phyloP scores from a whole-genome alignment of 30 jellyfish, hydroid and myxozoan species.

The Cassiopea xamachana region DNA sequence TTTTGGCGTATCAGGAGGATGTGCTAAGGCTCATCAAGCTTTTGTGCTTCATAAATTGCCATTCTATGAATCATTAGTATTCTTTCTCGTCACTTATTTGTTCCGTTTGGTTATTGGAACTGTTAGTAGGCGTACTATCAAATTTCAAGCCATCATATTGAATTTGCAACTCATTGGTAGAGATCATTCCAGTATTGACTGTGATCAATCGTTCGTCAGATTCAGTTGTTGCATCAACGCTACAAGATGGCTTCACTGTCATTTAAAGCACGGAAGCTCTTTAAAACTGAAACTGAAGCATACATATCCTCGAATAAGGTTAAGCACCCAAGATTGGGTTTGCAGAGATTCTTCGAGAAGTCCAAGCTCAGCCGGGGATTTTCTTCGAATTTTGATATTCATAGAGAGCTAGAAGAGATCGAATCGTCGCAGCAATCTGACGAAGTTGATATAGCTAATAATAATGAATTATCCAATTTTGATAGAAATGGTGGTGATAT shows the following conservation, averaged over 20 bases:
- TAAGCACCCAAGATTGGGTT: slow-evolving; percentile 17
- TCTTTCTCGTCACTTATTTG: too few species aligned
- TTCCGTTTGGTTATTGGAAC: too few species aligned
- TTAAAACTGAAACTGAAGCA: not conserved
- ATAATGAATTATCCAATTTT: not conserved
- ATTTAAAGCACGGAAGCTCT: not conserved
- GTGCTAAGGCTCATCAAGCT: not conserved
- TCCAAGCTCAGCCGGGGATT: slow-evolving; percentile 51
- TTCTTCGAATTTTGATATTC: slow-evolving; percentile 43
- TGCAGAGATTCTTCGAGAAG: slow-evolving; percentile 21
- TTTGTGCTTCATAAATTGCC: not conserved
- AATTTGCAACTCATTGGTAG: too few species aligned
- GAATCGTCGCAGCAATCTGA: not conserved
- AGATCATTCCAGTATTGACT: too few species aligned
- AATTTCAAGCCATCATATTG: too few species aligned
- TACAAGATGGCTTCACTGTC: slow-evolving; percentile 6
- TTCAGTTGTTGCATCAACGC: not conserved
- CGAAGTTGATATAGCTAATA: not conserved
- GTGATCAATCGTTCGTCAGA: not conserved
- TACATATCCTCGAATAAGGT: not conserved
- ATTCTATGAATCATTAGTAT: too few species aligned
- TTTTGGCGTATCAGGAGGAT: not conserved
- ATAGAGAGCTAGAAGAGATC: not conserved
- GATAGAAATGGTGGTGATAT: not conserved
- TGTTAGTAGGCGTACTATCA: too few species aligned